Evolutionary conservation across 2,888 invertebrate species (phyloP), one percentile per base, ranked within the genome.

Genomic region (Drosophila yooni): DNA sequence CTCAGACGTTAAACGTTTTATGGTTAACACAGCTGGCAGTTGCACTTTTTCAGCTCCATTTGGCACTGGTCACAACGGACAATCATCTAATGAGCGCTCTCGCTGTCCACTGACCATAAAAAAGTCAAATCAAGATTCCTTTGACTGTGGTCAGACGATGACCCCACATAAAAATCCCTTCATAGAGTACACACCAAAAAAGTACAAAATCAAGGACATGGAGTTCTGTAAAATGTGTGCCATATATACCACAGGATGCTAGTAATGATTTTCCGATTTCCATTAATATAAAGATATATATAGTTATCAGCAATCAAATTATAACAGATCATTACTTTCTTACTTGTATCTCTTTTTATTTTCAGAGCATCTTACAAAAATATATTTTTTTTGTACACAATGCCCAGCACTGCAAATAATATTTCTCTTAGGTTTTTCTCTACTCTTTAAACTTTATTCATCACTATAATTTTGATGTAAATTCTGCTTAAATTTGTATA

Each of bases 41-140:
- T 88, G 82, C 80, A 82, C 51, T 90, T 83, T 86, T 86, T 90
- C 83, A 76, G 77, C 83, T 75, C 70, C 78, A 83, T 90, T 88
- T 88, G 68, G 48, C 69, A 62, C 66, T 57, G 72, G 25, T 25
- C 43, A 43, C 43, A 29, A 54, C 43, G 66, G 65, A 76, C 70
- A 70, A 53, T 36, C 50, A 43, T 48, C 62, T 61, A 75, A 68
- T 59, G 51, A 34, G 31, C 29, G 11, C 52, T 52, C 29, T 18
- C 38, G n/a, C 36, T 62, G 76, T 62, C 64, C 65, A 72, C 52
- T 51, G 73, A 52, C 52, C 70, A 51, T 54, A 73, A 68, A 66
- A 73, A 27, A 69, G 67, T 67, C 70, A 74, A 74, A 86, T 73
- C 71, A 63, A 74, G 53, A 60, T 70, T 46, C 58, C 25, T 15